Conservation (phyloP, 1,140 invertebrate genomes). For the Pentalonia nigronervosa region DNA sequence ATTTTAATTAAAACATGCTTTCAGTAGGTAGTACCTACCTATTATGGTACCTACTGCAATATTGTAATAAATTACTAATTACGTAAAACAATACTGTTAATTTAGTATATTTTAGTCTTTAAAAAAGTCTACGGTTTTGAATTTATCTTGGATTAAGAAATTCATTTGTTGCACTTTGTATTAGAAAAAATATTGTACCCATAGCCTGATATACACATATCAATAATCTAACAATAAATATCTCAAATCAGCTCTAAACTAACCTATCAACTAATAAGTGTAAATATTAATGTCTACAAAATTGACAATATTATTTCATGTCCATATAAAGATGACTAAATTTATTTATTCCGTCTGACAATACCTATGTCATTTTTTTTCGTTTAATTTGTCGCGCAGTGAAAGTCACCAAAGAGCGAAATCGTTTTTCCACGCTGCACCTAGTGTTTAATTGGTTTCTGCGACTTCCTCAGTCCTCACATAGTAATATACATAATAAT, state of each 20-base stretch:
- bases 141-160: background rate
- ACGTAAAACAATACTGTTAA: too few species aligned
- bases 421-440: conserved; percentile 32
- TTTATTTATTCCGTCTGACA: background rate
- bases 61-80: too few species aligned
- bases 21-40: background rate
- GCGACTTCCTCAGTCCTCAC: background rate
- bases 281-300: background rate
- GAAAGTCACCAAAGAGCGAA: conserved; percentile 33
- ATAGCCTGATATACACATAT: background rate
- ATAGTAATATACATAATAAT: background rate
- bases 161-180: background rate
- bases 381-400: background rate
- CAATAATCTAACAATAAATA: background rate
- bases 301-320: background rate
- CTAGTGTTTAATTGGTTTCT: conserved; percentile 32
- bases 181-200: background rate
- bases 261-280: background rate
- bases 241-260: background rate
- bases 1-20: background rate
- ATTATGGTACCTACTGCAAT: too few species aligned
- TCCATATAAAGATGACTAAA: background rate
- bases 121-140: background rate
- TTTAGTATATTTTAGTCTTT: too few species aligned
- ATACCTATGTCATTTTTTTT: background rate